A percentile compares a stretch with the other conserved stretches of the same genome.
These are phyloP conservation scores for Agrypnia vestita DNA, from an alignment of 1,140 invertebrate genomes.

Conservation along the genomic window DNA sequence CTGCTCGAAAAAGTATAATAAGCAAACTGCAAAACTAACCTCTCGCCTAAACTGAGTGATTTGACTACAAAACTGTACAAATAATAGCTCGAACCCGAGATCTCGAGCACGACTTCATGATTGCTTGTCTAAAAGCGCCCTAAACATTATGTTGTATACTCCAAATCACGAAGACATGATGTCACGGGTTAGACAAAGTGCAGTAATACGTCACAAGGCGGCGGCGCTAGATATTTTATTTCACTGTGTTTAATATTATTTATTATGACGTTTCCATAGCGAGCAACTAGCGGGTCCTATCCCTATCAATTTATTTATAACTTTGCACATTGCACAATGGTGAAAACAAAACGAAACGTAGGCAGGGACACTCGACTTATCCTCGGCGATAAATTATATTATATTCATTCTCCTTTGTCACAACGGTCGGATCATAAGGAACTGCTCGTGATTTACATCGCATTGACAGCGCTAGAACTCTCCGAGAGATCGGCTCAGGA, in stretches of 20 bases:
- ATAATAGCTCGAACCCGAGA: no score
- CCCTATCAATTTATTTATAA: slow-evolving; percentile 36
- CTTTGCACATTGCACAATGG: slow-evolving; percentile 4
- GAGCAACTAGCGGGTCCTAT: slow-evolving; percentile 6
- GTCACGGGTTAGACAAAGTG: slow-evolving; percentile 4
- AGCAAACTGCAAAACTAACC: no score
- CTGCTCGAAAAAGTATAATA: no score
- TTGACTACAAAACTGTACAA: no score
- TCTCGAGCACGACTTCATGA: no score
- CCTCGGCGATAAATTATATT: slow-evolving; percentile 54
- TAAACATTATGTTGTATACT: background rate
- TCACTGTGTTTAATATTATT: slow-evolving; percentile 38
- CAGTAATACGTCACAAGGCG: slow-evolving; percentile 5
- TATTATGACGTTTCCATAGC: slow-evolving; percentile 10
- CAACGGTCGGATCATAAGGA: slow-evolving; percentile 50
- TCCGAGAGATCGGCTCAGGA: background rate
- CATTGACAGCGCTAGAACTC: slow-evolving; percentile 20
- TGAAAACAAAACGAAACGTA: slow-evolving; percentile 43
- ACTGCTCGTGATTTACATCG: slow-evolving; percentile 38
- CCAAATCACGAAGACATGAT: slow-evolving; percentile 3
- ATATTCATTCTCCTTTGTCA: slow-evolving; percentile 57
- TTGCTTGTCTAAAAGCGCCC: background rate
- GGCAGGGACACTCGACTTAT: slow-evolving; percentile 43
- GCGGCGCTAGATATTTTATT: slow-evolving; percentile 13
- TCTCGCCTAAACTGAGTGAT: no score